These are phyloP conservation scores for Drosophila ficusphila DNA, from an alignment of 1,140 invertebrate genomes.

Conservation along the genomic window DNA sequence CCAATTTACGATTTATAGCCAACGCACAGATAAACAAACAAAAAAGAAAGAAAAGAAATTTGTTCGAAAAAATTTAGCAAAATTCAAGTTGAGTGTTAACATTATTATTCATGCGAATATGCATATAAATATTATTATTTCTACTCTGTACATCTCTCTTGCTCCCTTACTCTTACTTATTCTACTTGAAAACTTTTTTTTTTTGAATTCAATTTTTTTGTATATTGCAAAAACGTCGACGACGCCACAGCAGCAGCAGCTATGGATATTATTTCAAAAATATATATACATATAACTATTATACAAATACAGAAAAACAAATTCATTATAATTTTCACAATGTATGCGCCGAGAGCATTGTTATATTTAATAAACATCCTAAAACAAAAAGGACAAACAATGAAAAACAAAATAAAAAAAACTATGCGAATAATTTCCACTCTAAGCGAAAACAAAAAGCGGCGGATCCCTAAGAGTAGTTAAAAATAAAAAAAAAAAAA, in stretches of 20 bases:
- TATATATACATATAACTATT: slow-evolving; percentile 47
- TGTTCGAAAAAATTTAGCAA: slow-evolving; percentile 67
- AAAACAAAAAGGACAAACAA: slow-evolving; percentile 9
- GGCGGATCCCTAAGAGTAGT: slow-evolving; percentile 39
- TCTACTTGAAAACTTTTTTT: slow-evolving; percentile 29
- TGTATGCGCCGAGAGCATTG: slow-evolving; percentile 53
- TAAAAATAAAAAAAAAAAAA: slow-evolving; percentile 42
- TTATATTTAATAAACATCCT: slow-evolving; percentile 69
- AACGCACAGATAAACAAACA: slow-evolving; percentile 42
- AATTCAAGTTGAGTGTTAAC: slow-evolving; percentile 67
- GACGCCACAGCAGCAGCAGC: slow-evolving; percentile 13
- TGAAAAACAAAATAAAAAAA: slow-evolving; percentile 16
- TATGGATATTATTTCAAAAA: slow-evolving; percentile 56
- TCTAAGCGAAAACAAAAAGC: slow-evolving; percentile 27
- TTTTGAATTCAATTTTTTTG: slow-evolving; percentile 30
- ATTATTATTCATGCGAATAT: slow-evolving; percentile 36
- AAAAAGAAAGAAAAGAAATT: slow-evolving; percentile 27
- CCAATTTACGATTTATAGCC: slow-evolving; percentile 40
- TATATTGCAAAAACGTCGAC: slow-evolving; percentile 22
- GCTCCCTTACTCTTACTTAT: slow-evolving; percentile 6
- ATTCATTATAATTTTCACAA: slow-evolving; percentile 58
- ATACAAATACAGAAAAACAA: slow-evolving; percentile 17
- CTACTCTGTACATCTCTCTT: slow-evolving; percentile 29
- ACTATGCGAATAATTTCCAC: slow-evolving; percentile 66
- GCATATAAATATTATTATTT: slow-evolving; percentile 36